A percentile compares a stretch with the other conserved stretches of the same genome.
These are phyloP conservation scores for Drosophila macrothrix DNA, from an alignment of 2,888 invertebrate species.

Conservation along the genomic window DNA sequence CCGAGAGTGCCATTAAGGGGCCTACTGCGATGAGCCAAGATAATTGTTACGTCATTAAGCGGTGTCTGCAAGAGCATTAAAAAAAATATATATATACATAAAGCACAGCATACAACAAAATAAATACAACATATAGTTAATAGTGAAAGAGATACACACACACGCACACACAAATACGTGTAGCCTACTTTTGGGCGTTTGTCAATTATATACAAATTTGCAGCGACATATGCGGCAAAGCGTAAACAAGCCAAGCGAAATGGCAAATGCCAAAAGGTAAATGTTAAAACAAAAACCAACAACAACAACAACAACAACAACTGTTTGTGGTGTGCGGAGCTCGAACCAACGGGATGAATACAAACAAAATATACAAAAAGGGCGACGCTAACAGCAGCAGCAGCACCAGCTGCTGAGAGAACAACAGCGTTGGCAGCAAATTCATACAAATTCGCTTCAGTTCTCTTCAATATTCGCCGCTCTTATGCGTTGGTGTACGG, in stretches of 20 bases:
- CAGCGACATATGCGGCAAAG: constrained; percentile 76
- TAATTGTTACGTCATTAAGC: constrained; percentile 81
- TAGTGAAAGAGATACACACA: constrained; percentile 33
- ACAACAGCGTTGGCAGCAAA: background rate
- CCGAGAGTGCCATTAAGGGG: constrained; percentile 74
- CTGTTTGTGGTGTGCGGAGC: constrained; percentile 39
- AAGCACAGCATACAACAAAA: background rate
- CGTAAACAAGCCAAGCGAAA: constrained; percentile 71
- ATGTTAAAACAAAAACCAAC: constrained; percentile 37
- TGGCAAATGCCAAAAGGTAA: constrained; percentile 32
- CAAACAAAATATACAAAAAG: constrained; percentile 43
- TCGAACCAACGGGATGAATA: constrained; percentile 2
- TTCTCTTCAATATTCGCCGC: constrained; percentile 18
- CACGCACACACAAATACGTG: constrained; percentile 7
- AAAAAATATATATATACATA: constrained; percentile 16
- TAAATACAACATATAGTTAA: constrained; percentile 29
- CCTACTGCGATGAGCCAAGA: constrained; percentile 64
- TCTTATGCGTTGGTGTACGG: constrained; percentile 57
- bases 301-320: constrained; percentile 40
- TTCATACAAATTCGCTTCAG: constrained; percentile 24
- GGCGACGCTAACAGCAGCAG: constrained; percentile 48
- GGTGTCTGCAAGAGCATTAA: constrained; percentile 54
- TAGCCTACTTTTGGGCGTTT: constrained; percentile 59
- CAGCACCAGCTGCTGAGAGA: background rate
- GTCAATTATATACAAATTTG: constrained; percentile 73